Conservation (phyloP, 2,113 vertebrate species). For the Limanda limanda region DNA sequence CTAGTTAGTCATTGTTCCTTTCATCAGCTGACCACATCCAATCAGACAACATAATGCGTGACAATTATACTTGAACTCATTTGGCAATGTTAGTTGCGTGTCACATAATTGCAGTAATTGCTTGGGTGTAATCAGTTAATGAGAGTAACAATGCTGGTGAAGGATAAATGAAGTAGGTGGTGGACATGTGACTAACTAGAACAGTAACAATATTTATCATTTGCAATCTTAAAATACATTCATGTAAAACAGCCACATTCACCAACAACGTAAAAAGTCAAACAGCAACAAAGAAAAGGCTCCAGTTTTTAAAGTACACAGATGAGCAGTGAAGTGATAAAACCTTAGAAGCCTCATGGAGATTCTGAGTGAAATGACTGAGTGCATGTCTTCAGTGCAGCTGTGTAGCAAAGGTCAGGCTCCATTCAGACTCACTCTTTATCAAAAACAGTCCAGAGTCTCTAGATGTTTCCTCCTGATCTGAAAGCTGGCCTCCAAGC, state of each 20-base stretch:
- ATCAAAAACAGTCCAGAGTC: neutral
- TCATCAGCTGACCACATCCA: no score
- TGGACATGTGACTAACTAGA: no score
- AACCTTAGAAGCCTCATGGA: neutral
- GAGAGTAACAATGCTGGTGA: no score
- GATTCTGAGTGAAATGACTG: constrained; percentile 18
- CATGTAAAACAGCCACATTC: constrained; percentile 1
- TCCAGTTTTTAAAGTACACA: constrained; percentile 22
- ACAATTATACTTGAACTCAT: no score
- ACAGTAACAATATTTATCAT: neutral
- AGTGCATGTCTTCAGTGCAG: neutral
- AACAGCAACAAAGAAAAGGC: constrained; percentile 38
- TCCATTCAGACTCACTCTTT: neutral
- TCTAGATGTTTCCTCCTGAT: no score
- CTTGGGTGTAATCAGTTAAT: no score
- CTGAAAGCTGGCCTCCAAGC: no score
- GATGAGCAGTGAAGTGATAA: neutral
- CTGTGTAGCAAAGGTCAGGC: neutral
- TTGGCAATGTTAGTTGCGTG: no score
- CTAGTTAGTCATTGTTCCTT: neutral
- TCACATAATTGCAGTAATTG: no score
- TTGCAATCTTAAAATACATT: constrained; percentile 29
- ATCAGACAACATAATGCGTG: no score
- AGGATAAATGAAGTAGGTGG: no score
- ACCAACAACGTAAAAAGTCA: constrained; percentile 32